Conservation (phyloP, 1,140 invertebrate species). For the Ceratosolen solmsi region DNA sequence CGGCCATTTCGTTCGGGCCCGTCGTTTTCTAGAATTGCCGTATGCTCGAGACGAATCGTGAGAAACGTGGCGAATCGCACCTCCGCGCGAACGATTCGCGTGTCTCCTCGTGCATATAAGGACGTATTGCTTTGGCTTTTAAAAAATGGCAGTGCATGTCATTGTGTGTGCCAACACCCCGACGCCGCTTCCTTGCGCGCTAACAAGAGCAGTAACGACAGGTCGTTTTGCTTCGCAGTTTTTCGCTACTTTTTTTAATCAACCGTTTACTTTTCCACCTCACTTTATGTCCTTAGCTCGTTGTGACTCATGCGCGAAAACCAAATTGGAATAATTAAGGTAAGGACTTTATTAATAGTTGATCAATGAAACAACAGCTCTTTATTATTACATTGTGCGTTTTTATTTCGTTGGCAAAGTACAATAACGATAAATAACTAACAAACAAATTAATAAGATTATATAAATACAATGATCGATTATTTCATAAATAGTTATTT, state of each 20-base stretch:
- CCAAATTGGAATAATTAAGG: background rate
- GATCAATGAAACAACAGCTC: no score
- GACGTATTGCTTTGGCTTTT: conserved; percentile 12
- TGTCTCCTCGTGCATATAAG: background rate
- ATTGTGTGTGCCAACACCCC: background rate
- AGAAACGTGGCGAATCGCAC: conserved; percentile 44
- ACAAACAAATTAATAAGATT: no score
- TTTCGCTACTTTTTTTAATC: conserved; percentile 20
- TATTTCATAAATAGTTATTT: no score
- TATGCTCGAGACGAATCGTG: conserved; percentile 38
- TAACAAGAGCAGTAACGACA: conserved; percentile 41
- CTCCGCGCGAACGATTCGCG: conserved; percentile 7
- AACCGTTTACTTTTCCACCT: background rate
- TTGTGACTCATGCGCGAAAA: background rate
- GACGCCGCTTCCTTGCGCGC: background rate
- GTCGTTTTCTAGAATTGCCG: conserved; percentile 9
- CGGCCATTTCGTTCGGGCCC: background rate
- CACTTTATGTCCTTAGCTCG: background rate
- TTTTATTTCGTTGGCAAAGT: background rate
- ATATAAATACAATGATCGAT: no score
- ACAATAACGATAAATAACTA: background rate
- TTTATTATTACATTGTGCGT: background rate
- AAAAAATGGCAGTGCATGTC: background rate
- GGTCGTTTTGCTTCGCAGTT: background rate
- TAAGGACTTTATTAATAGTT: no score